Evolutionary conservation across 1,140 invertebrate species (phyloP), one percentile per base, ranked within the genome.

Genomic region (Ostrea denselamellosa): DNA sequence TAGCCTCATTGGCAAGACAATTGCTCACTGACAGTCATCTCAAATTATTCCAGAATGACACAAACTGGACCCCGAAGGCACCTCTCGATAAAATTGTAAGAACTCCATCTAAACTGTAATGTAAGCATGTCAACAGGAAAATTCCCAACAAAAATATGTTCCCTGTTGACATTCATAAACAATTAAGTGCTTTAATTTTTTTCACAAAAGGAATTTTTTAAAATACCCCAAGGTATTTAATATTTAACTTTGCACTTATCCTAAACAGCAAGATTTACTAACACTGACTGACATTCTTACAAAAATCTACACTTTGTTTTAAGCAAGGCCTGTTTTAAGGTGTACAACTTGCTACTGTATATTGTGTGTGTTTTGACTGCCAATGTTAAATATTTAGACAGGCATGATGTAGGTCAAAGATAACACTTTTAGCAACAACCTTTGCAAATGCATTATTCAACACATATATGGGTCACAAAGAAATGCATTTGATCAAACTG

Each of bases 201-300:
- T 77, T 77, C 25, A 77, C 68, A 77, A 77, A 77, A 77, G 68
- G 68, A 10, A 77, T 77, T 77, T 14, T 77, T 77, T 34, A 12
- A 77, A 77, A 77, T 77, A 77, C 68, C 68, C 68, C 68, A 28
- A 34, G 68, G 68, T 77, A 77, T 77, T 77, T 77, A 28, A 77
- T 77, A 34, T 77, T 77, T 77, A 28, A 77, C 9, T 77, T 77
- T 77, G 68, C 68, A 77, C 28, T 77, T 77, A 77, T 77, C 28
- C 68, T 44, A 28, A 77, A 77, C 22, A 28, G 22, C 68, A 19
- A 62, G 56, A 19, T n/a, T 62, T 62, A 62, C 14, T 19, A 62
- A 62, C 17, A 62, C 5, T 62, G 17, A 62, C 56, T 62, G 56
- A 62, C 8, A 19, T n/a, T n/a, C n/a, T n/a, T n/a, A n/a, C n/a